A percentile compares a stretch with the other conserved stretches of the same genome.
Evolutionary conservation across 1,140 invertebrate genomes (phyloP).

Genomic region (Drosophila varians): DNA sequence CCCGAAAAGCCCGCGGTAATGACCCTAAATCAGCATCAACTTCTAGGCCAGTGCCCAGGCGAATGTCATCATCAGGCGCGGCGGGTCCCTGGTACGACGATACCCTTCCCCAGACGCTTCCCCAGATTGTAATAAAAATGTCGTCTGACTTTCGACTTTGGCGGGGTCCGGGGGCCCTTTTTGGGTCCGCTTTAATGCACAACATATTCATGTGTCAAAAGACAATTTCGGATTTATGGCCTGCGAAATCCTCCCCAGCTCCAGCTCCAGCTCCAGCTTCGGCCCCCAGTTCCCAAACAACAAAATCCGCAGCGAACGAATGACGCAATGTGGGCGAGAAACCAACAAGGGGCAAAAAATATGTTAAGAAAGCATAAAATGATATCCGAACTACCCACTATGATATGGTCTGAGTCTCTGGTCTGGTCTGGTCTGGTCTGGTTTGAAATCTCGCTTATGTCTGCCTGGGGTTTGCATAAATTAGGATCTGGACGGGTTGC

Average conservation of each 20-base stretch:
- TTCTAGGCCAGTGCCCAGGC: slow-evolving; percentile 61
- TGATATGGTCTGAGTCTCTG: slow-evolving; percentile 14
- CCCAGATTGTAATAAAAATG: slow-evolving; percentile 67
- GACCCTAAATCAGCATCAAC: slow-evolving; percentile 62
- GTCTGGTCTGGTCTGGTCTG: slow-evolving; percentile 18
- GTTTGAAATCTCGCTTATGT: slow-evolving; percentile 61
- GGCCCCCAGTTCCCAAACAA: neutral
- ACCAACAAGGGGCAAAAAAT: slow-evolving; percentile 54
- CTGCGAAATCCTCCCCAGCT: slow-evolving; percentile 66
- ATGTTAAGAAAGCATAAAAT: slow-evolving; percentile 81
- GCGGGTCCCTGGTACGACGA: slow-evolving; percentile 8
- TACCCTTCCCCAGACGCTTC: neutral
- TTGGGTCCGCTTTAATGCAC: slow-evolving; percentile 68
- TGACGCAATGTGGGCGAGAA: slow-evolving; percentile 66
- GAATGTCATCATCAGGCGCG: slow-evolving; percentile 75
- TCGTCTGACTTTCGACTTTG: slow-evolving; percentile 50
- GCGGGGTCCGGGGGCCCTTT: too few species aligned
- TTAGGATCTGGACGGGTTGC: slow-evolving; percentile 53
- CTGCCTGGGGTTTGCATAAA: slow-evolving; percentile 74
- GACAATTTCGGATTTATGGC: slow-evolving; percentile 82
- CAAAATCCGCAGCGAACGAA: slow-evolving; percentile 16
- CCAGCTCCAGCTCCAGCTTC: slow-evolving; percentile 12
- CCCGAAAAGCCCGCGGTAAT: slow-evolving; percentile 21
- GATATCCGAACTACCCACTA: slow-evolving; percentile 68
- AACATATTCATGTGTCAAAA: slow-evolving; percentile 83